Conservation (phyloP, 2,113 vertebrate species). For the Laterallus jamaicensis region DNA sequence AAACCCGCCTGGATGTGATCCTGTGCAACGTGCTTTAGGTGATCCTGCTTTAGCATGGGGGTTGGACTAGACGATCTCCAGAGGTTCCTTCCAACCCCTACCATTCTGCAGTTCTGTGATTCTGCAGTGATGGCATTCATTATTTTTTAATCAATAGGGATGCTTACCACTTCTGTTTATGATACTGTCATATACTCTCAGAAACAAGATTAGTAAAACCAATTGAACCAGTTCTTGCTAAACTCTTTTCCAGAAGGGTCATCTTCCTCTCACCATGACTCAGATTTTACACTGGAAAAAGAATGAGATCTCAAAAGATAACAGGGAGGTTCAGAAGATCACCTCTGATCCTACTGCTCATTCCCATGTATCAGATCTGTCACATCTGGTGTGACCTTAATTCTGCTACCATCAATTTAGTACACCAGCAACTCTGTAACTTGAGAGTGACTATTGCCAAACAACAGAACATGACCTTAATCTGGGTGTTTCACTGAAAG, state of each 20-base stretch:
- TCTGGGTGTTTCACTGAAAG: not conserved
- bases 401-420: not conserved
- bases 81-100: too few species aligned
- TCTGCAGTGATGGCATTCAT: not conserved
- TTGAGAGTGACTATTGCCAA: not conserved
- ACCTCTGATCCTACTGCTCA: not conserved
- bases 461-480: not conserved
- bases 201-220: not conserved
- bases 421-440: not conserved
- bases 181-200: not conserved
- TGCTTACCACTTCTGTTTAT: not conserved
- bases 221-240: not conserved
- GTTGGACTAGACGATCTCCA: too few species aligned
- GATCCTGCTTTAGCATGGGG: too few species aligned
- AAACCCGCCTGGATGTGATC: too few species aligned
- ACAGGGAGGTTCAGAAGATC: not conserved
- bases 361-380: not conserved
- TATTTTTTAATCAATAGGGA: not conserved
- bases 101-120: too few species aligned
- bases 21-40: too few species aligned
- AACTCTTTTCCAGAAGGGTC: not conserved
- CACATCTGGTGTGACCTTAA: not conserved
- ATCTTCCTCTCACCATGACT: not conserved
- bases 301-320: not conserved
- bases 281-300: not conserved